Evolutionary conservation across 2,797 vertebrate species (phyloP), one percentile per base, ranked within the genome.

Genomic region (Takifugu rubripes): DNA sequence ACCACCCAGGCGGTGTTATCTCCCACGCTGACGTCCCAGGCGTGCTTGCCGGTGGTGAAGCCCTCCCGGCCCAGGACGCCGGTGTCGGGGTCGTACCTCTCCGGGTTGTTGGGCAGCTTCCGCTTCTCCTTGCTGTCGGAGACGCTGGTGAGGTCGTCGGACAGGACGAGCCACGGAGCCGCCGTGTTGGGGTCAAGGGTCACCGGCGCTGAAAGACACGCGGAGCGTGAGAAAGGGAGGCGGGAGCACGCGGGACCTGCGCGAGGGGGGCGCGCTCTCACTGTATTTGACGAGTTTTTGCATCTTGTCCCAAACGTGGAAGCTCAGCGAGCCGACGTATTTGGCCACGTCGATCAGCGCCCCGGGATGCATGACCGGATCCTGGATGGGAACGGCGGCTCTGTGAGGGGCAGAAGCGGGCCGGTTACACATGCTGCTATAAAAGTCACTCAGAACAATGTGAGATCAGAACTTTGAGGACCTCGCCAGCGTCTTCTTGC

Each of bases 111-210:
- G 1, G 90, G 88, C 51, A 90, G 74, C 61, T 58, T 74, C 76
- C 75, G 84, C 61, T 76, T 87, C 27, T 81, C 77, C 0, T 88
- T 81, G 1, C 83, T 77, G 83, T 90, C 88, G 0, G 43, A 46
- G 63, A 90, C 72, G n/a, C 68, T 77, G 70, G 71, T 66, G 54
- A 90, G 86, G 65, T 89, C 86, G 3, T 88, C 82, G 3, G 90
- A 89, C 69, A 91, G 65, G 52, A 81, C 1, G 36, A 91, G 88
- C 88, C 90, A 90, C 0, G 89, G 89, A 52, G 87, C 85, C 0
- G 90, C 90, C 0, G 84, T 89, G 87, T 90, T 90, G 33, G 90
- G 88, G 64, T 91, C 82, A 54, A 91, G 83, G 26, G 75, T 88
- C 54, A 91, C 87, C 0, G 87, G 84, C 6, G 70, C 90, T 91